Evolutionary conservation across 2,113 vertebrate species (phyloP).

Genomic region (Arothron firmamentum): DNA sequence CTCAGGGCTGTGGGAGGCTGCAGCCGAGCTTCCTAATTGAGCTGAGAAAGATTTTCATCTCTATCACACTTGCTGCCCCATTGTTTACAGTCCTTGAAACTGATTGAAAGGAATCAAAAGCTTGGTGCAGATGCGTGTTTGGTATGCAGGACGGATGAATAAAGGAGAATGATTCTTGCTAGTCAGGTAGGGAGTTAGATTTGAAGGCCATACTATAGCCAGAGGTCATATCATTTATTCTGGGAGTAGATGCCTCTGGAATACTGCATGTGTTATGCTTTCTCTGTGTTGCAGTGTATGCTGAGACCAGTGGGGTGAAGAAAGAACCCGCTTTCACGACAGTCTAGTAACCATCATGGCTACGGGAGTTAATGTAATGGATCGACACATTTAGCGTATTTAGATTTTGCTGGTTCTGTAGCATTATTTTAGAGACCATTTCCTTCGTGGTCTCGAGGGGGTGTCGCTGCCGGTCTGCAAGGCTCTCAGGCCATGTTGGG

Average conservation of each 20-base stretch:
- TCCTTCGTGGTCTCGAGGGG: constrained; percentile 18
- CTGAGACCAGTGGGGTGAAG: constrained; percentile 28
- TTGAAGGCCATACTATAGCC: constrained; percentile 66
- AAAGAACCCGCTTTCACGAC: constrained; percentile 12
- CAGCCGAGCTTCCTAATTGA: constrained; percentile 66
- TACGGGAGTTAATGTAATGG: constrained; percentile 56
- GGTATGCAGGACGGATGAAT: constrained; percentile 48
- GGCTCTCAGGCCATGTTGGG: constrained; percentile 54
- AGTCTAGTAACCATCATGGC: constrained; percentile 43
- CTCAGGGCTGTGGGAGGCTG: constrained; percentile 58
- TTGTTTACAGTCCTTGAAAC: constrained; percentile 73
- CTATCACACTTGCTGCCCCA: constrained; percentile 38
- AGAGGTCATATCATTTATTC: constrained; percentile 71
- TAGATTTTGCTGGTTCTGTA: constrained; percentile 21
- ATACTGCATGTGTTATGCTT: constrained; percentile 34
- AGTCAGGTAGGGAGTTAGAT: constrained; percentile 64
- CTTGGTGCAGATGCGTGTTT: constrained; percentile 43
- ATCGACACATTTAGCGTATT: constrained; percentile 47
- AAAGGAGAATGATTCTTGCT: constrained; percentile 47
- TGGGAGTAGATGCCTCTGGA: constrained; percentile 42
- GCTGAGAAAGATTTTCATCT: constrained; percentile 55
- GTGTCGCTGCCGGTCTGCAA: constrained; percentile 31
- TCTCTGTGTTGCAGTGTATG: constrained; percentile 4
- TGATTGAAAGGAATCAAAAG: constrained; percentile 68
- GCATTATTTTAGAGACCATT: constrained; percentile 16